These are phyloP conservation scores for Exocentrus adspersus DNA, from an alignment of 2,888 invertebrate species.

Conservation along the genomic window DNA sequence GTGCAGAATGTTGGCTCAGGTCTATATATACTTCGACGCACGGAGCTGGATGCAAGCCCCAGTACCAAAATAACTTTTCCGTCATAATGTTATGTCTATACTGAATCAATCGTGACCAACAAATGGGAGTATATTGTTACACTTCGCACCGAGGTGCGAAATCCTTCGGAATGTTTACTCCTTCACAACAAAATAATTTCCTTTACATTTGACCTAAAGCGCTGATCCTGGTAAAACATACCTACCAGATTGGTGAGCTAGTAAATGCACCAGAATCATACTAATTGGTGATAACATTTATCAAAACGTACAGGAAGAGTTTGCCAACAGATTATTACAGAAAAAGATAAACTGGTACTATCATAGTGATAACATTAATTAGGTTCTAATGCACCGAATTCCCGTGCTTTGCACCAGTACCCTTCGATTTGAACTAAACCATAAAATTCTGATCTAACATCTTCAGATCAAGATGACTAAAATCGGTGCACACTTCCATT, in stretches of 20 bases:
- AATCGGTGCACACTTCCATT: too few relatives aligned
- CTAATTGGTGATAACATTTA: conserved; percentile 1
- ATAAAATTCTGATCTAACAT: neutral
- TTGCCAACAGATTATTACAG: neutral
- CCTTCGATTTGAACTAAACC: neutral
- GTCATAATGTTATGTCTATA: conserved; percentile 58
- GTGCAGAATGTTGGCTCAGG: conserved; percentile 40
- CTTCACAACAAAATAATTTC: neutral
- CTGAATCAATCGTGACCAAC: conserved; percentile 42
- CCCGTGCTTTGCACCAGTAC: too few relatives aligned
- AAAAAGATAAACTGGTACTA: neutral
- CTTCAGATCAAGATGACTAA: too few relatives aligned
- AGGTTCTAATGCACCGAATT: neutral
- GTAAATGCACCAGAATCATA: neutral
- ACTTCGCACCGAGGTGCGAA: neutral
- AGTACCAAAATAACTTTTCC: conserved; percentile 54
- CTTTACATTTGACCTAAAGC: too few relatives aligned
- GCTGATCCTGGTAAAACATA: too few relatives aligned
- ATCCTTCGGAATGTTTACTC: neutral
- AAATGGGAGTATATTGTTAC: conserved; percentile 33
- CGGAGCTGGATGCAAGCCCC: conserved; percentile 27
- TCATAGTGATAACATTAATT: neutral
- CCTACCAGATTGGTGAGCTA: neutral
- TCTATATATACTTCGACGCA: conserved; percentile 41
- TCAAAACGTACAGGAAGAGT: neutral